A percentile compares a stretch with the other conserved stretches of the same genome.
These are phyloP conservation scores for Channallabes apus DNA, from an alignment of 2,797 vertebrate species.

Conservation along the genomic window DNA sequence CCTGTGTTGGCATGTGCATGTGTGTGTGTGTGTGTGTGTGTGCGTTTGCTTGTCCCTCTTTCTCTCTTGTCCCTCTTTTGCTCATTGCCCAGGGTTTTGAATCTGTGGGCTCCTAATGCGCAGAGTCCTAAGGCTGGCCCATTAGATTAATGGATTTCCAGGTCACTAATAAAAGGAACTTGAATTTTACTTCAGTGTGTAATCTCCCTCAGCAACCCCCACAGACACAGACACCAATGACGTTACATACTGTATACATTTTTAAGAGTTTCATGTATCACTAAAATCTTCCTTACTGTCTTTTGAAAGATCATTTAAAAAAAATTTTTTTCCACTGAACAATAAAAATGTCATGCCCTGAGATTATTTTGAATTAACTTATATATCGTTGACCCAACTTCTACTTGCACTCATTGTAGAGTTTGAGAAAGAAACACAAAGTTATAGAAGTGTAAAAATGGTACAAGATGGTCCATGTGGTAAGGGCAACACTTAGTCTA, in stretches of 20 bases:
- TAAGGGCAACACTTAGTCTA: constrained; percentile 25
- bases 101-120: too few relatives aligned
- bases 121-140: too few relatives aligned
- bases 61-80: constrained; percentile 49
- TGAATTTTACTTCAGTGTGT: constrained; percentile 42
- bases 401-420: neutral
- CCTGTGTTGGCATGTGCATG: neutral
- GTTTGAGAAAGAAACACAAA: constrained; percentile 14
- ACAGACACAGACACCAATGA: too few relatives aligned
- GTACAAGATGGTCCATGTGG: constrained; percentile 17
- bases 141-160: constrained; percentile 39
- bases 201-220: neutral
- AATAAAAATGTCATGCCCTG: neutral
- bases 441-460: neutral
- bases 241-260: neutral
- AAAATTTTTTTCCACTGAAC: neutral
- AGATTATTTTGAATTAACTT: neutral
- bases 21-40: neutral
- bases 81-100: constrained; percentile 20
- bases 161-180: constrained; percentile 28
- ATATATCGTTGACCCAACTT: neutral
- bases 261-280: constrained; percentile 29
- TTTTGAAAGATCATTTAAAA: neutral
- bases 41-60: neutral
- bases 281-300: neutral